Percentiles rank a stretch among this genome's conserved stretches.
Conservation (phyloP, 2,888 invertebrate genomes). For the Chironomus tentans region DNA sequence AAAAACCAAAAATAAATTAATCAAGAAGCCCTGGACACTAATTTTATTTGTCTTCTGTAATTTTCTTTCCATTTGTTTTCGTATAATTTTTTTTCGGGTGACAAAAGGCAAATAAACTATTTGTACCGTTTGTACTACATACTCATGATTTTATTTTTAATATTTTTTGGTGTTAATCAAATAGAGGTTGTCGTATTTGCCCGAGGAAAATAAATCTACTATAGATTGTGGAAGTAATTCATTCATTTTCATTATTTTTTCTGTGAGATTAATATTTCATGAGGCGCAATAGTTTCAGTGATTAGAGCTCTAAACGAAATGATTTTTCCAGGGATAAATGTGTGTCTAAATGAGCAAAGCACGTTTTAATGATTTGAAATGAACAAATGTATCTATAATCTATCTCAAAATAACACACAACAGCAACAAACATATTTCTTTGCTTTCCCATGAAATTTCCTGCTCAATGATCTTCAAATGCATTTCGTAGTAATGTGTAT, state of each 20-base stretch:
- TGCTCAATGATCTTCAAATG: conserved; percentile 17
- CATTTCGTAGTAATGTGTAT: background rate
- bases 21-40: no score
- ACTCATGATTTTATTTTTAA: background rate
- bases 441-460: conserved; percentile 23
- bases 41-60: conserved; percentile 11
- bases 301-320: background rate
- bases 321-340: background rate
- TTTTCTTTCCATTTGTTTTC: background rate
- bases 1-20: no score
- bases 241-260: background rate
- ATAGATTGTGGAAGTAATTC: background rate
- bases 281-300: background rate
- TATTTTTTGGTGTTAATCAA: background rate
- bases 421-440: background rate
- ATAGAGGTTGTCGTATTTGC: background rate
- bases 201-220: background rate
- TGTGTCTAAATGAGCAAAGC: background rate
- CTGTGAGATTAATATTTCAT: background rate
- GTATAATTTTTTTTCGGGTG: background rate
- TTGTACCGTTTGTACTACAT: background rate
- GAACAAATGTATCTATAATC: background rate
- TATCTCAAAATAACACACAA: background rate
- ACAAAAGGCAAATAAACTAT: background rate
- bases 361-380: background rate